Base-by-base conservation (phyloP, 1,140 invertebrate species). In the Aricia agestis region DNA sequence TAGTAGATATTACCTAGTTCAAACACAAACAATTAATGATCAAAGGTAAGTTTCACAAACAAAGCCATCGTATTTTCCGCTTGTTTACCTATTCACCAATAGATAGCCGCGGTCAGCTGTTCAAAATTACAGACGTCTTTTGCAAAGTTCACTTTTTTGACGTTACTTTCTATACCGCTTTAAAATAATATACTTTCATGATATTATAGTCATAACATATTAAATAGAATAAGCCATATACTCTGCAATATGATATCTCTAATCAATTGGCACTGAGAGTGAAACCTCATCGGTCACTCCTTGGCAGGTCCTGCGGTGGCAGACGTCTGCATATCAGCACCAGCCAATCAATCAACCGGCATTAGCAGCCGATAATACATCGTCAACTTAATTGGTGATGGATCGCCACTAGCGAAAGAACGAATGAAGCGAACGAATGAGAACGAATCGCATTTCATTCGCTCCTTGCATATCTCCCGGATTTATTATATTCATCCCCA, bases 321-420 rank as follows among this genome's bases (percentile, higher is more conserved):
- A 72, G 73, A 76, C 78, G 76, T 73, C 68, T 76, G 75, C 79
- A 84, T 52, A 52, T 52, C 82, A 67, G 77, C 63, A 83, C 80
- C 78, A 80, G 80, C 69, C 79, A 81, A 90, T 91, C 89, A 83
- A 89, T 91, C 86, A 91, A 84, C 78, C 72, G 81, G 72, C 74
- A 83, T 81, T 85, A 83, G 71, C 78, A 83, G 71, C 78, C 80
- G 87, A 87, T 90, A 87, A 89, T 86, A 82, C 85, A 85, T 85
- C 83, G 82, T 79, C 81, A 87, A 89, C 87, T 86, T 90, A 91
- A 90, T 91, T 90, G 86, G 83, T 91, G 87, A 91, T 91, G 84
- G 89, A 91, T 91, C 78, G 78, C 73, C 71, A 71, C 70, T 76
- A 74, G 61, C 70, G 76, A 72, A 74, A 73, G 78, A 78, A 76